Conservation (phyloP, 2,113 vertebrate genomes). For the Myanophis thanlyinensis region DNA sequence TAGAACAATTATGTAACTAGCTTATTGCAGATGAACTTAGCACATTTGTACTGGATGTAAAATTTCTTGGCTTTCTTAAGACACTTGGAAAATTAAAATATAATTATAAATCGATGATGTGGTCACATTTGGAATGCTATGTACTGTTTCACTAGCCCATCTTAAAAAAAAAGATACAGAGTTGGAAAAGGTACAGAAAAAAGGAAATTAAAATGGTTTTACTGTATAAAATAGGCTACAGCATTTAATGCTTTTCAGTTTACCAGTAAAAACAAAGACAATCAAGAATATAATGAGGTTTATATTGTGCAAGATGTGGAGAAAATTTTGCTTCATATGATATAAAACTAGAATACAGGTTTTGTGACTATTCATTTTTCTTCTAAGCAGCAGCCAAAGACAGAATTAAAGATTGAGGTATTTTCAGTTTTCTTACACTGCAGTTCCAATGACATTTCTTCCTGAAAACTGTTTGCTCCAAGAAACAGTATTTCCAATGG, state of each 20-base stretch:
- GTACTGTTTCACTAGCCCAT: neutral
- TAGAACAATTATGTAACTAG: conserved; percentile 24
- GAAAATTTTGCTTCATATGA: neutral
- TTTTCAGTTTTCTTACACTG: neutral
- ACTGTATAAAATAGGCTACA: neutral
- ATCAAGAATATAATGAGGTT: neutral
- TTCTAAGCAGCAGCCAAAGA: neutral
- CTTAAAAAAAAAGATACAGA: neutral
- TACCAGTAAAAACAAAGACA: neutral
- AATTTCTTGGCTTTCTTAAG: neutral
- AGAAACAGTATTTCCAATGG: neutral
- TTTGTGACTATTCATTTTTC: neutral
- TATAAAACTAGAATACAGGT: neutral
- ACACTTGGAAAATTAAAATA: neutral
- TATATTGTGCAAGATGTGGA: neutral
- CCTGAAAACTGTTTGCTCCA: neutral
- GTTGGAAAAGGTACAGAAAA: neutral
- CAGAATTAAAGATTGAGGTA: neutral
- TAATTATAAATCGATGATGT: neutral
- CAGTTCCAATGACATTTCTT: neutral
- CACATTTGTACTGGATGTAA: neutral
- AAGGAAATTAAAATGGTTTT: neutral
- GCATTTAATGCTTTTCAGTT: neutral
- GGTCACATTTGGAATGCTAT: neutral
- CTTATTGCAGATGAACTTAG: neutral